Evolutionary conservation across 2,888 invertebrate species (phyloP).

Genomic region (Metalampra italica): DNA sequence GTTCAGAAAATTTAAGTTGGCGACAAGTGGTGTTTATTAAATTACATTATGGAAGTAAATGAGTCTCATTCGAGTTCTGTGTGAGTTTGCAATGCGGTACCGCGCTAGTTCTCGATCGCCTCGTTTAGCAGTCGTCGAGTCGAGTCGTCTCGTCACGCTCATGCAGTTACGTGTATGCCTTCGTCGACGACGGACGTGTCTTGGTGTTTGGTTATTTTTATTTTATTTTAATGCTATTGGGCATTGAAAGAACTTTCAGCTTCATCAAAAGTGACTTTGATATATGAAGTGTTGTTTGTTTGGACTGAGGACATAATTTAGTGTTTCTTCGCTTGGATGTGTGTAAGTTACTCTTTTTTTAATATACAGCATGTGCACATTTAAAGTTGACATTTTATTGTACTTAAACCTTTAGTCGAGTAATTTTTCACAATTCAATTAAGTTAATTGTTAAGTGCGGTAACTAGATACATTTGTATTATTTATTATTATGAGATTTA

Average conservation of each 20-base stretch:
- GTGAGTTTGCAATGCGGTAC: neutral
- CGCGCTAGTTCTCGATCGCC: slow-evolving; percentile 6
- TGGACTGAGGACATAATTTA: slow-evolving; percentile 18
- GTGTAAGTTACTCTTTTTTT: neutral
- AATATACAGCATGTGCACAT: neutral
- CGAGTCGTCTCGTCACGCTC: no score
- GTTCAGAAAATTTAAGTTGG: no score
- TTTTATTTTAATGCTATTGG: neutral
- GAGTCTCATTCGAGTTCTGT: neutral
- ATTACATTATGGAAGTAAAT: neutral
- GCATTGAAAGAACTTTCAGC: neutral
- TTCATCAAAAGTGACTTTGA: slow-evolving; percentile 24
- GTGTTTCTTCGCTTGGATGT: neutral
- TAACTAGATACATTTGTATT: no score
- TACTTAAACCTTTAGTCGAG: neutral
- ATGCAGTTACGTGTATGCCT: slow-evolving; percentile 51
- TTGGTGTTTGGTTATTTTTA: slow-evolving; percentile 1
- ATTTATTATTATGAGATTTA: no score
- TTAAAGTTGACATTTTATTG: neutral
- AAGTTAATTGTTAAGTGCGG: no score
- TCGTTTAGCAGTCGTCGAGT: slow-evolving; percentile 8
- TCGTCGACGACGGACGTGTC: slow-evolving; percentile 48
- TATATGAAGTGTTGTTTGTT: slow-evolving; percentile 28
- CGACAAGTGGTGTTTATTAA: neutral
- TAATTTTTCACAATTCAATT: no score